Evolutionary conservation across 2,888 invertebrate genomes (phyloP), one percentile per base, ranked within the genome.

Genomic region (Pheosia tremula): DNA sequence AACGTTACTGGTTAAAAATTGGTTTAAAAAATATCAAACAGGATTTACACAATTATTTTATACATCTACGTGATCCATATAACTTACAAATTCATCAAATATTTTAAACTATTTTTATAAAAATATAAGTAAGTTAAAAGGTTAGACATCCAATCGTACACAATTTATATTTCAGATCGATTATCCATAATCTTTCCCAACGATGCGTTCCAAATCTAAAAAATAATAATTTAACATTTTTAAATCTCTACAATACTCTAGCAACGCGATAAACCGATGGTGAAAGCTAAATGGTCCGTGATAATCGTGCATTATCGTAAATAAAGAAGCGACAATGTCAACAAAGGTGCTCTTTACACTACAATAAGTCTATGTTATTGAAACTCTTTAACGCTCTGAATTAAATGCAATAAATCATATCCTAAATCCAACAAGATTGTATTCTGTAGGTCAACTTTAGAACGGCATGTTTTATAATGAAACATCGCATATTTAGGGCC

Each of bases 221-320:
- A 54, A 57, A 58, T 43, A 45, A 13, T 56, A 53, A 54, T 52
- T 39, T 43, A 45, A 13, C 54, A 53, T 55, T 52, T 39, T 57
- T 10, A 57, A 57, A 53, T 13, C 50, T 24, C 50, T 50, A 37
- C n/a, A 49, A 2, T 59, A 66, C 66, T 36, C 62, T 63, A 56
- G 57, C 69, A 69, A 76, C 70, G 75, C 75, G 82, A 72, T 79
- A 83, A 81, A 77, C 80, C 81, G 74, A 80, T 71, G 78, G 74
- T 75, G 70, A 71, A 81, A 79, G 82, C 74, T 86, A 82, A 89
- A 90, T 90, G 84, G 83, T 66, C 77, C 86, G 84, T 89, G 82
- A 85, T 87, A 88, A 89, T 86, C 79, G 74, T 77, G 76, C 82
- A 81, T 88, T 82, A 87, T 87, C 87, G 86, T 91, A 88, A 89